Evolutionary conservation across 1,140 invertebrate species (phyloP).

Genomic region (Drosophila tropicalis): DNA sequence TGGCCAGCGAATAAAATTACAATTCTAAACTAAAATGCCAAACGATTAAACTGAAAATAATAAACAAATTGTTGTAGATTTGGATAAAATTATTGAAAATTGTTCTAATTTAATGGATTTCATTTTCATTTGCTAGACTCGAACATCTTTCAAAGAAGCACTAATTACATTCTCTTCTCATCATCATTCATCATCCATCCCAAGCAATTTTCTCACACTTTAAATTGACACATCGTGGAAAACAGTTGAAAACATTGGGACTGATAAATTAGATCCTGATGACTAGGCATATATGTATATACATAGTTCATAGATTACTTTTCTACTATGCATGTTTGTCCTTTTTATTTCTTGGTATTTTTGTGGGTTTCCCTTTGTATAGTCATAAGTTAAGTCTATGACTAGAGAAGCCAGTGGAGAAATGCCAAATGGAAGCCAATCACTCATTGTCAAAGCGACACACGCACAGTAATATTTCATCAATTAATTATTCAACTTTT

Average conservation of each 20-base stretch:
- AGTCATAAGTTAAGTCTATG: slow-evolving; percentile 18
- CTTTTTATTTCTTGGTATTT: slow-evolving; percentile 23
- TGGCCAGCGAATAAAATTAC: slow-evolving; percentile 12
- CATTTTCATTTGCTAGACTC: too few relatives aligned
- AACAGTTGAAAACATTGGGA: slow-evolving; percentile 20
- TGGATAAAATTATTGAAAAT: background rate
- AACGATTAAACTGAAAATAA: background rate
- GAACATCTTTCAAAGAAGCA: slow-evolving; percentile 30
- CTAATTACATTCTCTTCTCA: slow-evolving; percentile 56
- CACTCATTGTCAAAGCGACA: slow-evolving; percentile 72
- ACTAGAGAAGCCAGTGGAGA: slow-evolving; percentile 18
- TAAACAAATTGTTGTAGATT: background rate
- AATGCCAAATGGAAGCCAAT: slow-evolving; percentile 58
- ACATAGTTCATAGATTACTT: slow-evolving; percentile 44
- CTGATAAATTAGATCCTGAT: slow-evolving; percentile 77
- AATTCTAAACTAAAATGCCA: background rate
- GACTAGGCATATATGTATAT: slow-evolving; percentile 67
- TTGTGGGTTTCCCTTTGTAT: slow-evolving; percentile 16
- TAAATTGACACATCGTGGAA: slow-evolving; percentile 71
- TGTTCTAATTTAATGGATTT: too few relatives aligned
- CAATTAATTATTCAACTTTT: slow-evolving; percentile 75
- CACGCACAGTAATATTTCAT: slow-evolving; percentile 66
- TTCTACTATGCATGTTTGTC: background rate
- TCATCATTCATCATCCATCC: slow-evolving; percentile 54
- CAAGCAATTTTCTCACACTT: slow-evolving; percentile 73